Evolutionary conservation across 2,113 vertebrate species (phyloP).

Genomic region (Rhizomys pruinosus): DNA sequence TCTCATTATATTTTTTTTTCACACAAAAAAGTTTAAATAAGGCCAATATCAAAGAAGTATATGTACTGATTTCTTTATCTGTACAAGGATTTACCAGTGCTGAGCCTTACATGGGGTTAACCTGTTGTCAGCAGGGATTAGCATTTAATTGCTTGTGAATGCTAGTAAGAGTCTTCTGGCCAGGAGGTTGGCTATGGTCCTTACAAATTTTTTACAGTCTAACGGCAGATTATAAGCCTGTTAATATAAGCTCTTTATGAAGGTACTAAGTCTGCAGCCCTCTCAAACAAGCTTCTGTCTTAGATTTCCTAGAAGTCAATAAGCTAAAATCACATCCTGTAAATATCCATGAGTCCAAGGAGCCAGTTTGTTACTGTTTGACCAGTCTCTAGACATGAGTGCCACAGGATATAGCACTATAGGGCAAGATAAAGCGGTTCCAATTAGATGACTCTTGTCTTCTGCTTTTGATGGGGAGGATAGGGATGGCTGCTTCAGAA

Average conservation of each 20-base stretch:
- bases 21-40: not conserved
- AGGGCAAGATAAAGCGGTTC: not conserved
- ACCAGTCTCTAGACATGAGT: not conserved
- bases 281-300: conserved; percentile 84
- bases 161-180: conserved; percentile 47
- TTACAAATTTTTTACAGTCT: conserved; percentile 80
- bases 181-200: conserved; percentile 55
- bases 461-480: not conserved
- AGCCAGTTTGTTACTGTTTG: conserved; percentile 29
- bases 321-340: conserved; percentile 70
- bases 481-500: not conserved
- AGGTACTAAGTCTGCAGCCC: conserved; percentile 68
- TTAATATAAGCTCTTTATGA: conserved; percentile 78
- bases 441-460: not conserved
- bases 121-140: not conserved
- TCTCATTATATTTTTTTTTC: not conserved
- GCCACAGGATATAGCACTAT: not conserved
- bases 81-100: not conserved
- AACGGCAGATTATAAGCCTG: conserved; percentile 78
- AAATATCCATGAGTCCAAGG: conserved; percentile 56
- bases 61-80: not conserved
- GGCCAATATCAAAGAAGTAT: not conserved
- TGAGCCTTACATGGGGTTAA: not conserved
- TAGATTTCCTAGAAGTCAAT: conserved; percentile 84
- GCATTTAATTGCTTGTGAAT: not conserved